Evolutionary conservation across 2,888 invertebrate species (phyloP).

Genomic region (Tholera decimalis): DNA sequence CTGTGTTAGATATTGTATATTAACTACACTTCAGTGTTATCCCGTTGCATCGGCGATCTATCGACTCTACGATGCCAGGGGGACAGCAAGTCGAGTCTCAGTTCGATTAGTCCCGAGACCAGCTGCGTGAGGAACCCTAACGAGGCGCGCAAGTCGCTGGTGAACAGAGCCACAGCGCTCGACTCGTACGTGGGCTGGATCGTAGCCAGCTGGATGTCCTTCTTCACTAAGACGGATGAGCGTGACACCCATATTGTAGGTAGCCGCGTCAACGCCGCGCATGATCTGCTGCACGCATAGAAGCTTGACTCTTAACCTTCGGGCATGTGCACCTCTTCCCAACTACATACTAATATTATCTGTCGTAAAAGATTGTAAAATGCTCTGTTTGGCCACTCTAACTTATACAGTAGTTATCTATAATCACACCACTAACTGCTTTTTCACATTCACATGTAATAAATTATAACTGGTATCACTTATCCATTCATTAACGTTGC

Average conservation of each 20-base stretch:
- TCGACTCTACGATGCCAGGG: constrained; percentile 82
- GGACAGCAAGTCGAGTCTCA: constrained; percentile 74
- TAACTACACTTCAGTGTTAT: constrained; percentile 84
- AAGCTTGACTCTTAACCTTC: constrained; percentile 43
- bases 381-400: constrained; percentile 18
- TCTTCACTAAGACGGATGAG: constrained; percentile 83
- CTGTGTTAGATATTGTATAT: constrained; percentile 66
- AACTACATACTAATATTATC: constrained; percentile 17
- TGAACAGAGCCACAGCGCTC: constrained; percentile 84
- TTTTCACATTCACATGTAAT: constrained; percentile 37
- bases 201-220: constrained; percentile 86
- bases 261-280: constrained; percentile 66
- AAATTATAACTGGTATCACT: constrained; percentile 35
- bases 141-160: constrained; percentile 80
- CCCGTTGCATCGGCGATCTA: constrained; percentile 89
- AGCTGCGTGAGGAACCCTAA: constrained; percentile 81
- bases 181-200: constrained; percentile 88
- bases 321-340: constrained; percentile 61
- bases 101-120: constrained; percentile 59
- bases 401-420: constrained; percentile 8
- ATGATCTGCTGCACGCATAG: constrained; percentile 50
- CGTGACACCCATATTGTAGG: constrained; percentile 86
- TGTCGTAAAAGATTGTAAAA: constrained; percentile 3
- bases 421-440: constrained; percentile 31
- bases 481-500: constrained; percentile 63